Evolutionary conservation across 1,140 invertebrate species (phyloP), one percentile per base, ranked within the genome.

Genomic region (Drosophila gunungcola): DNA sequence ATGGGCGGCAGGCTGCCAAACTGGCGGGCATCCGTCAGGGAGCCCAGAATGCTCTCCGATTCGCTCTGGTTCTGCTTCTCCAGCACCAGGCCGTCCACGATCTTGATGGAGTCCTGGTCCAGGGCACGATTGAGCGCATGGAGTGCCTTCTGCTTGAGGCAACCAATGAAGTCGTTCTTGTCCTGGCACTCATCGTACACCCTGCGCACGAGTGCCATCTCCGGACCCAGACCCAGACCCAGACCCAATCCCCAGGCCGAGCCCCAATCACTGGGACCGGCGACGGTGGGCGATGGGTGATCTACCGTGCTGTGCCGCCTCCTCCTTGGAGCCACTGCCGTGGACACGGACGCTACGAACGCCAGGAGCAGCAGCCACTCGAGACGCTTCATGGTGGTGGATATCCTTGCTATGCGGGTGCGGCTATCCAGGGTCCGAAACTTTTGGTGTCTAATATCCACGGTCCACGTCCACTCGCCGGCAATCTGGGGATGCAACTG

Each of bases 151-250:
- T 94, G 93, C 78, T 95, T 95, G 7, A 95, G 91, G 77, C 94
- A 95, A 60, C 92, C 92, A 34, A 94, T 93, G 73, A 95, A 93
- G 78, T 94, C 94, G 76, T 93, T 93, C 54, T 94, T 94, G 39
- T 93, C 91, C 91, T 94, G 94, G 91, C 94, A 95, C 75, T 94
- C 94, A 55, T 94, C 94, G 70, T 94, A 95, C 51, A 95, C 93
- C 82, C 94, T 94, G 64, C 94, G 93, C 45, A 79, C 83, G n/a
- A 86, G 45, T 3, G 75, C 67, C 62, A 86, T 42, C 49, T 86
- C 83, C 3, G 83, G 79, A 29, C 94, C 94, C 3, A 93, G 32
- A 5, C 67, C 29, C 29, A 93, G 79, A 29, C 94, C 94, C 3
- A 93, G 32, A 7, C 67, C 29, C 29, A 93, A 34, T 5, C 67